Evolutionary conservation across 1,140 invertebrate species (phyloP).

Genomic region (Coenobita brevimanus): DNA sequence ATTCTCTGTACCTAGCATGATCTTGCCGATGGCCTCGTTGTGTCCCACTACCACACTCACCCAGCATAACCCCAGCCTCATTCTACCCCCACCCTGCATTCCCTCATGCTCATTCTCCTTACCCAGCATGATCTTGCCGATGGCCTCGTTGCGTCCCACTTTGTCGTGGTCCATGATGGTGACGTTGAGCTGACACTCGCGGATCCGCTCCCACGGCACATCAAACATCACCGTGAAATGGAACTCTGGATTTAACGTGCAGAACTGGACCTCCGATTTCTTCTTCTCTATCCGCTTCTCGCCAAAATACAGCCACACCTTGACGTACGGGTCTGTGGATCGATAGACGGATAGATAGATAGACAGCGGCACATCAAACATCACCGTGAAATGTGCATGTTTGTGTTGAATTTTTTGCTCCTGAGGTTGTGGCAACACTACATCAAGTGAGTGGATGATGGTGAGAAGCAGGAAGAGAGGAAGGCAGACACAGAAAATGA

Average conservation of each 20-base stretch:
- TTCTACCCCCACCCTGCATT: not conserved
- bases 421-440: too few relatives aligned
- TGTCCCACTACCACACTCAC: not conserved
- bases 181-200: slow-evolving; percentile 92
- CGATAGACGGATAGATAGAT: not conserved
- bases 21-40: too few relatives aligned
- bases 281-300: slow-evolving; percentile 95
- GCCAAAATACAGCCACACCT: slow-evolving; percentile 95
- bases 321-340: slow-evolving; percentile 93
- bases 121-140: slow-evolving; percentile 88
- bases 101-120: too few relatives aligned
- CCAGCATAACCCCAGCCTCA: not conserved
- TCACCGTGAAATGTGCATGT: not conserved
- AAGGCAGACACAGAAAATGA: too few relatives aligned
- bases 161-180: slow-evolving; percentile 97
- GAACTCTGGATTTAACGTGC: slow-evolving; percentile 93
- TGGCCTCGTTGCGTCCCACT: slow-evolving; percentile 93
- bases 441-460: too few relatives aligned
- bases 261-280: slow-evolving; percentile 96
- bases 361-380: not conserved
- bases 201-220: slow-evolving; percentile 91
- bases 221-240: slow-evolving; percentile 79
- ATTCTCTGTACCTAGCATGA: too few relatives aligned
- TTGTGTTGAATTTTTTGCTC: not conserved
- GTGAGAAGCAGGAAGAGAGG: not conserved